phyloP scores from a whole-genome alignment of 2,113 vertebrate species.

The Parotia lawesii region DNA sequence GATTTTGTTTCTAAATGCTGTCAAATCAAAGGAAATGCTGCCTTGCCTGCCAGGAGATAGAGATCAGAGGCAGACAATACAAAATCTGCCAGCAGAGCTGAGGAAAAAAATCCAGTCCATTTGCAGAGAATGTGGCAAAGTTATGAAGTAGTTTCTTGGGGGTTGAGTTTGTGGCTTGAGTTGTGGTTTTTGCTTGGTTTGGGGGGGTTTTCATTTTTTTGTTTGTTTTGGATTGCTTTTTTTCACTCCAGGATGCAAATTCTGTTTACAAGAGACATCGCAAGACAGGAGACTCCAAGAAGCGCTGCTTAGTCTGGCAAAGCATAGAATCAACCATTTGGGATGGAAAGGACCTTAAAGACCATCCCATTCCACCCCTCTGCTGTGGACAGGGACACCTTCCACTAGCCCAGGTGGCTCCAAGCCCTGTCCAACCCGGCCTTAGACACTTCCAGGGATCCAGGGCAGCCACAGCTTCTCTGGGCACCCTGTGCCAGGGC shows the following conservation, averaged over 20 bases:
- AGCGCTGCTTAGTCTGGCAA: background rate
- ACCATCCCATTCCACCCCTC: fast-evolving
- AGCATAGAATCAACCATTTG: background rate
- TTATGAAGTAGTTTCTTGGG: background rate
- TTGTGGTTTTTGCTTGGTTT: background rate
- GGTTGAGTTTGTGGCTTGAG: background rate
- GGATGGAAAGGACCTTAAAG: background rate
- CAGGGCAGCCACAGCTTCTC: background rate
- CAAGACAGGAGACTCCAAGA: background rate
- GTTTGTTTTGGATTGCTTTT: background rate
- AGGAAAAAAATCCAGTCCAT: background rate
- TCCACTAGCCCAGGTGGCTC: fast-evolving
- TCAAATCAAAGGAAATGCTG: background rate
- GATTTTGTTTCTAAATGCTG: background rate
- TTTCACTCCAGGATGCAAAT: background rate
- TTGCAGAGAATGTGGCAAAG: background rate
- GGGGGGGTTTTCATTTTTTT: background rate
- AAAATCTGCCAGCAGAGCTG: background rate
- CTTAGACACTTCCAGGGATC: background rate
- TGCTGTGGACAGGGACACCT: background rate
- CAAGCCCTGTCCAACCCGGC: fast-evolving
- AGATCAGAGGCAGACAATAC: background rate
- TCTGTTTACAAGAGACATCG: background rate
- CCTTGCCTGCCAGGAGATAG: background rate
- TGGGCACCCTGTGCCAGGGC: background rate